Conservation (phyloP, 2,113 vertebrate species). For the Platysternon megacephalum region DNA sequence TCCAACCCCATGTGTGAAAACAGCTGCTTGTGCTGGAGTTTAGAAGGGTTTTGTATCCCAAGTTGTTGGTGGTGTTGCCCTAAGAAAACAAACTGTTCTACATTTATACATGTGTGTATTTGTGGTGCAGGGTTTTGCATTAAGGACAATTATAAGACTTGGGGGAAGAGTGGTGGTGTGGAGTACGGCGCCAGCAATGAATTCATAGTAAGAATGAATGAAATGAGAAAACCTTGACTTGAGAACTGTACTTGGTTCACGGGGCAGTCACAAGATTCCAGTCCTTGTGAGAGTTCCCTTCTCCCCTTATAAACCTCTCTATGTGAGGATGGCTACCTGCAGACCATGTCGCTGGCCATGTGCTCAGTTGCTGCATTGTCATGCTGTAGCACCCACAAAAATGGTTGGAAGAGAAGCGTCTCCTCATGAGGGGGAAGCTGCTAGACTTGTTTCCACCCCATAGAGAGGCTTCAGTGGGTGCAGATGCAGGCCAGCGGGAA, state of each 20-base stretch:
- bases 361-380: background rate
- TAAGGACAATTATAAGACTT: background rate
- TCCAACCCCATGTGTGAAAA: background rate
- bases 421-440: background rate
- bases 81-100: background rate
- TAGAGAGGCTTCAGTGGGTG: background rate
- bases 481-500: background rate
- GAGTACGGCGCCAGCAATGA: background rate
- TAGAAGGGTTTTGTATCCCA: background rate
- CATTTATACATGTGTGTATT: background rate
- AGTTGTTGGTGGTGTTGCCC: background rate
- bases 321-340: background rate
- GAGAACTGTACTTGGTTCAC: background rate
- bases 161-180: background rate
- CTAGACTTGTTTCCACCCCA: background rate
- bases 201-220: background rate
- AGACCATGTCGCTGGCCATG: background rate
- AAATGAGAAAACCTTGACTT: background rate
- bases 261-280: background rate
- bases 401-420: background rate
- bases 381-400: background rate
- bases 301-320: background rate
- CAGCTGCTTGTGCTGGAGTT: background rate
- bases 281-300: background rate
- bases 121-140: background rate